Conservation (phyloP, 1,140 invertebrate species). For the Drosophila ohnishii region DNA sequence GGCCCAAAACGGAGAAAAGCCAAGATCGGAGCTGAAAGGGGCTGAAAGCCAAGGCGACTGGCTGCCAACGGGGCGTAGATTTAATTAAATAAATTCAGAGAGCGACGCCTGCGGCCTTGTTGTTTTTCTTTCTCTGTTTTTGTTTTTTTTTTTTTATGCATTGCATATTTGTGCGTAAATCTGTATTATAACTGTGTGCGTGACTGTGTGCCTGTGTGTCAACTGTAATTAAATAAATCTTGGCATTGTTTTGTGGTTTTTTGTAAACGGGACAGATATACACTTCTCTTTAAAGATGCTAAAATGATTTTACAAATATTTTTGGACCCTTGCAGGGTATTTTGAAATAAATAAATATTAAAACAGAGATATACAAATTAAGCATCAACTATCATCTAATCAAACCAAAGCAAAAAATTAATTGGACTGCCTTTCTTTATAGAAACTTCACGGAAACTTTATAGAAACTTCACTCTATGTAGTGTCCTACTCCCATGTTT, state of each 20-base stretch:
- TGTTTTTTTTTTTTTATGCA: slow-evolving; percentile 35
- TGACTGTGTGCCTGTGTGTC: slow-evolving; percentile 27
- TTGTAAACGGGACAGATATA: slow-evolving; percentile 6
- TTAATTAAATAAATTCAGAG: slow-evolving; percentile 82
- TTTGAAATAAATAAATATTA: no score
- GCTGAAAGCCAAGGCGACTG: slow-evolving; percentile 22
- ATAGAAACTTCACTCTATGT: no score
- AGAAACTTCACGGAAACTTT: no score
- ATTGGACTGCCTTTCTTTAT: no score
- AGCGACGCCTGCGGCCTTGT: slow-evolving; percentile 54
- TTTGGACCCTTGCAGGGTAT: not conserved
- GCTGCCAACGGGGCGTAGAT: slow-evolving; percentile 77
- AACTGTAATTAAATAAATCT: slow-evolving; percentile 78
- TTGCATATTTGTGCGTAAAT: slow-evolving; percentile 62
- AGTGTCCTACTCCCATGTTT: no score
- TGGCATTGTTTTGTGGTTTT: slow-evolving; percentile 59
- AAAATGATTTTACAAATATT: not conserved
- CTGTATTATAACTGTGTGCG: slow-evolving; percentile 52
- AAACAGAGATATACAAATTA: no score
- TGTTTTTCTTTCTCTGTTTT: slow-evolving; percentile 33
- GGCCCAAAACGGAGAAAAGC: slow-evolving; percentile 38
- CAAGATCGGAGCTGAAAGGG: slow-evolving; percentile 15
- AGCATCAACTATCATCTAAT: no score
- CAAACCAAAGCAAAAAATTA: no score
- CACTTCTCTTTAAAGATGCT: not conserved